A percentile compares a stretch with the other conserved stretches of the same genome.
These are phyloP conservation scores for Enteromius argenteus DNA, from an alignment of 2,797 vertebrate species.

Conservation along the genomic window DNA sequence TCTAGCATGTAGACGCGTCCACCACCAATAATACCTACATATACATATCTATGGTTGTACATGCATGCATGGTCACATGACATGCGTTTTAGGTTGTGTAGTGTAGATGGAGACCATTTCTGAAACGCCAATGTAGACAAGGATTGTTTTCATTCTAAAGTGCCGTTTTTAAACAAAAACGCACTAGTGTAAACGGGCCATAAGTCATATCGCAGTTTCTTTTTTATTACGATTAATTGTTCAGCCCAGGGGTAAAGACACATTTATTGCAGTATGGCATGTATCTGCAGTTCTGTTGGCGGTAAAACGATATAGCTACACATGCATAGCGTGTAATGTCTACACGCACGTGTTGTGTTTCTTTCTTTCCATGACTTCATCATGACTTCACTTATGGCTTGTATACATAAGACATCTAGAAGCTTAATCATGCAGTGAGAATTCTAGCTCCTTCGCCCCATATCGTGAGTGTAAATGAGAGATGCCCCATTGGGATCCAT, in stretches of 20 bases:
- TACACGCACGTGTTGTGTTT: constrained; percentile 52
- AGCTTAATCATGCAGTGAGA: constrained; percentile 46
- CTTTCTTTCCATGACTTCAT: constrained; percentile 63
- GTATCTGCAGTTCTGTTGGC: constrained; percentile 24
- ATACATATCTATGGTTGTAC: too few relatives aligned
- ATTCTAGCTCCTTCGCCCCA: constrained; percentile 15
- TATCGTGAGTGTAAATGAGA: constrained; percentile 25
- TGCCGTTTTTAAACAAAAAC: too few relatives aligned
- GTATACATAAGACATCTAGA: constrained; percentile 58
- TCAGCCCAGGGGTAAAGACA: neutral
- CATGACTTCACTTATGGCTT: constrained; percentile 56
- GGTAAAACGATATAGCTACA: constrained; percentile 50
- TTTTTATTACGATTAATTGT: neutral
- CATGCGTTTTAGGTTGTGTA: too few relatives aligned
- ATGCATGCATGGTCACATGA: too few relatives aligned
- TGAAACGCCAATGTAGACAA: too few relatives aligned
- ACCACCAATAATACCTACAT: too few relatives aligned
- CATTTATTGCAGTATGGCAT: neutral
- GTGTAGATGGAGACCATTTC: too few relatives aligned
- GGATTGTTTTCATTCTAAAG: too few relatives aligned
- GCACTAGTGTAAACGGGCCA: too few relatives aligned
- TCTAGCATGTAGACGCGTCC: too few relatives aligned
- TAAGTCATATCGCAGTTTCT: neutral
- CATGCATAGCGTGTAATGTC: constrained; percentile 3
- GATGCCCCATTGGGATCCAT: constrained; percentile 35